Conservation (phyloP, 1,140 invertebrate species). For the Pantala flavescens region DNA sequence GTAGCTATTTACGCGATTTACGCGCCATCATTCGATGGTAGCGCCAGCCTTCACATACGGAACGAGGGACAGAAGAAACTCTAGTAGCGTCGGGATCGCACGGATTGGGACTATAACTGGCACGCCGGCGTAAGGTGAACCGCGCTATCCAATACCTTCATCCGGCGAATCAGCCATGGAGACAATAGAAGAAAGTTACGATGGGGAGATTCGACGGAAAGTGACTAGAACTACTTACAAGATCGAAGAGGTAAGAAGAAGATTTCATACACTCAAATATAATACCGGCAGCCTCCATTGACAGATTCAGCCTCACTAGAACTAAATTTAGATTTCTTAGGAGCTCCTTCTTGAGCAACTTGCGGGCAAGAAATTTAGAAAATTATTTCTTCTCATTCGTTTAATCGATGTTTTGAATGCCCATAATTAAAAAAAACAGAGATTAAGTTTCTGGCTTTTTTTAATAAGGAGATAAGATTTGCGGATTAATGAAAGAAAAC, state of each 20-base stretch:
- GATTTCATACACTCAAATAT: background rate
- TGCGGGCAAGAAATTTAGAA: constrained; percentile 1
- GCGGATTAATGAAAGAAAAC: too few relatives aligned
- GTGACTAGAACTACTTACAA: constrained; percentile 11
- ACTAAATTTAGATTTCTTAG: constrained; percentile 4
- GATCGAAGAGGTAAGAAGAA: constrained; percentile 13
- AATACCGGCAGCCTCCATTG: constrained; percentile 1
- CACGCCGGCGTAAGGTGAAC: constrained; percentile 1
- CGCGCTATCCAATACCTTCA: background rate
- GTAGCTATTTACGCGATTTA: background rate
- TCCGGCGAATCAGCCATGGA: background rate
- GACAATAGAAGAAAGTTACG: constrained; percentile 14
- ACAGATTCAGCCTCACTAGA: background rate
- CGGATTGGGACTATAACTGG: background rate
- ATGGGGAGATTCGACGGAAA: constrained; percentile 13
- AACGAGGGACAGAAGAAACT: background rate
- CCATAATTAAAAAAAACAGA: too few relatives aligned
- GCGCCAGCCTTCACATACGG: background rate
- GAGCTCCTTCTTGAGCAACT: constrained; percentile 7
- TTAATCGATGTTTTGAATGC: too few relatives aligned
- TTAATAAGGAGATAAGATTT: too few relatives aligned
- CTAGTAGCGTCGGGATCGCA: background rate
- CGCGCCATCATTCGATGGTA: background rate
- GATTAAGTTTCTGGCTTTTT: too few relatives aligned
- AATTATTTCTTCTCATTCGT: background rate